Percentiles rank a stretch among this genome's conserved stretches.
phyloP scores from a whole-genome alignment of 2,888 invertebrate species.

The Perizoma affinitatum region DNA sequence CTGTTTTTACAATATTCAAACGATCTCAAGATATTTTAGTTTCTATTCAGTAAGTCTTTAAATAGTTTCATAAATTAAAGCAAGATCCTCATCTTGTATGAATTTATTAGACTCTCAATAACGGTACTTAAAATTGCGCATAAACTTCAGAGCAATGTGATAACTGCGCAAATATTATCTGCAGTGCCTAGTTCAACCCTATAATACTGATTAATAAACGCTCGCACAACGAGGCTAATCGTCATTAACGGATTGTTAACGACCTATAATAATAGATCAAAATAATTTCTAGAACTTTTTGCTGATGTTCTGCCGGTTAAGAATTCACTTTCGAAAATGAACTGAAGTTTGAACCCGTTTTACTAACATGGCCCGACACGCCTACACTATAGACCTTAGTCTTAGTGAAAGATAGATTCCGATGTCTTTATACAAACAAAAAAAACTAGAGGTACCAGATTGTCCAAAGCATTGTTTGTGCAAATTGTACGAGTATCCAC shows the following conservation, averaged over 20 bases:
- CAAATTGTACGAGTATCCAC: too few species aligned
- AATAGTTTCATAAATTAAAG: too few species aligned
- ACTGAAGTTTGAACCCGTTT: constrained; percentile 25
- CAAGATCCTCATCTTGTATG: neutral
- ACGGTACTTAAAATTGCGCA: constrained; percentile 23
- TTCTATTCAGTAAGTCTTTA: too few species aligned
- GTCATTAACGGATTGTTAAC: constrained; percentile 52
- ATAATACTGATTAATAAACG: constrained; percentile 52
- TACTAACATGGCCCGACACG: constrained; percentile 29
- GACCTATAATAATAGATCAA: constrained; percentile 53
- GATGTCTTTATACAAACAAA: constrained; percentile 5
- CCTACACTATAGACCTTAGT: constrained; percentile 13
- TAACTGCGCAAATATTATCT: constrained; percentile 28
- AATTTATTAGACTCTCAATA: constrained; percentile 11
- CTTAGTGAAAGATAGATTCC: constrained; percentile 15
- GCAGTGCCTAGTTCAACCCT: constrained; percentile 29
- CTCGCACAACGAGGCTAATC: constrained; percentile 59
- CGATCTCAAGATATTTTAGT: too few species aligned
- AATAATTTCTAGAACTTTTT: constrained; percentile 43
- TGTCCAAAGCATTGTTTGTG: too few species aligned
- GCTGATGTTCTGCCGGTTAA: constrained; percentile 28
- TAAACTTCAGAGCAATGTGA: constrained; percentile 21
- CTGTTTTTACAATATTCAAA: too few species aligned
- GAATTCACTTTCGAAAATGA: constrained; percentile 37
- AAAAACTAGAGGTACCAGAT: too few species aligned